Base-by-base conservation (phyloP, 92 coral and sea anemone species). In the Porites cylindrica region DNA sequence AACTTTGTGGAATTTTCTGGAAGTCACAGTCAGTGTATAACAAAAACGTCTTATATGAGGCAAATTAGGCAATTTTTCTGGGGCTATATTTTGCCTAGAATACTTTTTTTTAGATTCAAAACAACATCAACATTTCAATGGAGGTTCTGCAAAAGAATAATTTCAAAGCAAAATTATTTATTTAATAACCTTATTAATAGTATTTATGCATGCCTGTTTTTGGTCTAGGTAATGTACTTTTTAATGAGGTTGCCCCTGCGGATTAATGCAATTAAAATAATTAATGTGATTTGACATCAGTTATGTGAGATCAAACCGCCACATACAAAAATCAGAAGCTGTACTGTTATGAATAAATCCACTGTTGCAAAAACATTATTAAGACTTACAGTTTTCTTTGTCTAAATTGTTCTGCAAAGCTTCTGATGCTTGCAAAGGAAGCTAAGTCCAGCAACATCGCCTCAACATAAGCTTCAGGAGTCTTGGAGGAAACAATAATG, bases 381-480 rank as follows among this genome's bases (percentile, higher is more conserved):
- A 18, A 5, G 66, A 89, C 99, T 83, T 74, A 96, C 99, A 96
- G 81, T 43, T 93, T 86, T 87, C 84, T 90, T 70, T 75, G 84
- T 78, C 82, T 93, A 59, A 90, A 96, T 85, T 96, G 94, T 53
- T 93, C 93, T 72, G 93, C 96, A 95, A 96, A 96, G 26, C 59
- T 85, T 80, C 90, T 91, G 50, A 96, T 87, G 58, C 97, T 96
- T 82, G 88, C 70, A 43, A 95, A 85, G 60, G 99, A 96, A 51
- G 99, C 95, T 88, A 96, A 81, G 85, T 96, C 99, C 87, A 95
- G 83, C 59, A 78, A 51, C 95, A 95, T 88, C 14, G 91, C 90
- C 52, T 89, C 95, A 51, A 95, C 89, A 58, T 84, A 79, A 6
- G 94, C 90, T 9, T 86, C 88, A 75, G 80, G 88, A 50, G 84